Conservation (phyloP, 2,888 invertebrate species). For the Ariolimax columbianus region DNA sequence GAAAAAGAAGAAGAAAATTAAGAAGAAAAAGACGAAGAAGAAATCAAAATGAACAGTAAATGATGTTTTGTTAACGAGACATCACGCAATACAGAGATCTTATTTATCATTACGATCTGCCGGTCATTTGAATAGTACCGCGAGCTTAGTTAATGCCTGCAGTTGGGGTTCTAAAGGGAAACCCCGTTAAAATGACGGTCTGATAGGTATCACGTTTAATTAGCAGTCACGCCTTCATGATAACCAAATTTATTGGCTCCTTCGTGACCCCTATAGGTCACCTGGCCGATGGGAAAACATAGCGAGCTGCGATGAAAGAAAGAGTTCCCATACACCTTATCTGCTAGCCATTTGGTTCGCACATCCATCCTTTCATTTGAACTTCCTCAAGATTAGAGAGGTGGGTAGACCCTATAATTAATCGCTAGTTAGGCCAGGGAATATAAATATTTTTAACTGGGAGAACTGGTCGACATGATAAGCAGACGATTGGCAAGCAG, state of each 20-base stretch:
- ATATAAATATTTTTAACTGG: background rate
- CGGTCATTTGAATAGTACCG: background rate
- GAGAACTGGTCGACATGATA: background rate
- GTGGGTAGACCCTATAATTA: background rate
- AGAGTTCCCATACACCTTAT: background rate
- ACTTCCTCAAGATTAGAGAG: background rate
- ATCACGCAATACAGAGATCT: too few species aligned
- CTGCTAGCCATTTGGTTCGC: background rate
- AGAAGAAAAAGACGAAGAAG: too few species aligned
- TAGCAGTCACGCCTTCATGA: conserved; percentile 19
- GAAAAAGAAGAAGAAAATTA: too few species aligned
- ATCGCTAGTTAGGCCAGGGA: background rate
- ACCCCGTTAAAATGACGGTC: conserved; percentile 3
- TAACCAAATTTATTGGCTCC: conserved; percentile 43
- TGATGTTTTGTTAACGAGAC: too few species aligned
- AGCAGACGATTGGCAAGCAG: background rate
- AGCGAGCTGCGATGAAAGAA: conserved; percentile 11
- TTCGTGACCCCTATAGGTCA: conserved; percentile 21
- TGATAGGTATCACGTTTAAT: conserved; percentile 42
- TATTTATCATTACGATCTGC: background rate
- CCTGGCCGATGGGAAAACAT: conserved; percentile 28
- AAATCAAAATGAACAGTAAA: too few species aligned
- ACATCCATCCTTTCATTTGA: too few species aligned
- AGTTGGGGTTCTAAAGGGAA: background rate
- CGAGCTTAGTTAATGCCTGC: background rate